These are phyloP conservation scores for Aspiorhynchus laticeps DNA, from an alignment of 2,113 vertebrate species.

Conservation along the genomic window DNA sequence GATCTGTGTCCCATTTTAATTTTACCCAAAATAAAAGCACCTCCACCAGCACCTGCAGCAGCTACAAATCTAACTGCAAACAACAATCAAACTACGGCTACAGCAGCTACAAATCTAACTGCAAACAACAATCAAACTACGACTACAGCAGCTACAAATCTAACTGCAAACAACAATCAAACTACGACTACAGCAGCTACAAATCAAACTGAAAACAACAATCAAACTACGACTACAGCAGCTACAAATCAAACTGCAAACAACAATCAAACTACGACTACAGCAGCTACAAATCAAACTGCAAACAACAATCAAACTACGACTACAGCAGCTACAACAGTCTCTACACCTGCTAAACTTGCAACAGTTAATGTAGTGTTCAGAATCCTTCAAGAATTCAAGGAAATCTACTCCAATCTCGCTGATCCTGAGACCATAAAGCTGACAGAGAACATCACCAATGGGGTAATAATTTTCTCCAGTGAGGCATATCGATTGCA, in stretches of 20 bases:
- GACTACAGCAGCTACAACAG: not conserved
- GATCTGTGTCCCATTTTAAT: not conserved
- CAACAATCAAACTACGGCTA: not conserved
- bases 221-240: too few relatives aligned
- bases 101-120: accelerated
- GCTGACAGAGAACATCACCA: not conserved
- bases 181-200: not conserved
- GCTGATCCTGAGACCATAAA: accelerated
- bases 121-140: not conserved
- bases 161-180: too few relatives aligned
- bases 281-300: not conserved
- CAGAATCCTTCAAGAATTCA: accelerated
- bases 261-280: too few relatives aligned
- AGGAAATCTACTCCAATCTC: not conserved
- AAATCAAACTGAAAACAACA: not conserved
- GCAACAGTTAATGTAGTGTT: not conserved
- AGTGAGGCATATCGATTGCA: not conserved
- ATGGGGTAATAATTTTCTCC: not conserved
- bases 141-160: not conserved
- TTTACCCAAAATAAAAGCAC: not conserved
- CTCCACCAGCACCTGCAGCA: not conserved
- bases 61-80: too few relatives aligned
- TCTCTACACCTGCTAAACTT: not conserved
- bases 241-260: not conserved
- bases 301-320: not conserved